phyloP scores from a whole-genome alignment of 1,140 invertebrate species.

The Zophobas atratus region DNA sequence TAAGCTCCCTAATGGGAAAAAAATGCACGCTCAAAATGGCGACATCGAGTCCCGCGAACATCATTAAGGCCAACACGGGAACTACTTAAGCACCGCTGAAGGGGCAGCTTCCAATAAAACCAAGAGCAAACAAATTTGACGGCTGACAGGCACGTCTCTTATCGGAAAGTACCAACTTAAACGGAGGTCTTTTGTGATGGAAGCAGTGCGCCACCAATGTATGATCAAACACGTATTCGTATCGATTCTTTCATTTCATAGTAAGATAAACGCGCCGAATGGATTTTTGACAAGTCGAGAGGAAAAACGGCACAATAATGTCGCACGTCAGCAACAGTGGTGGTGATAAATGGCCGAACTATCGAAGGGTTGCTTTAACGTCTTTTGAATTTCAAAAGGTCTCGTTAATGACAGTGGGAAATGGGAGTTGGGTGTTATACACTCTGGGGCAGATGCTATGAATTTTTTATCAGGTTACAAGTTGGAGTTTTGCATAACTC shows the following conservation, averaged over 20 bases:
- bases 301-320: background rate
- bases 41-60: background rate
- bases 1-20: conserved; percentile 5
- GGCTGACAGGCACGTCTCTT: conserved; percentile 38
- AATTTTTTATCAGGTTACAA: conserved; percentile 12
- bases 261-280: background rate
- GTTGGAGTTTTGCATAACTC: background rate
- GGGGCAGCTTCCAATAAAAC: conserved; percentile 24
- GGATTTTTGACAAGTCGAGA: background rate
- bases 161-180: conserved; percentile 42
- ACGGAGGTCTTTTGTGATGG: conserved; percentile 23
- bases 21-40: conserved; percentile 8
- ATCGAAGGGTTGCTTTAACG: background rate
- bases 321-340: background rate
- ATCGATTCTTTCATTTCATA: conserved; percentile 13
- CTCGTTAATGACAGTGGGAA: background rate
- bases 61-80: conserved; percentile 34
- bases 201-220: conserved; percentile 29
- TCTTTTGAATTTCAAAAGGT: conserved; percentile 19
- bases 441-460: background rate
- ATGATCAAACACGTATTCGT: conserved; percentile 32
- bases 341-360: background rate
- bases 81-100: conserved; percentile 12
- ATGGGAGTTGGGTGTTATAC: conserved; percentile 2
- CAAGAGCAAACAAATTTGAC: conserved; percentile 38